These are phyloP conservation scores for Nesoenas mayeri DNA, from an alignment of 2,113 vertebrate species.

Conservation along the genomic window DNA sequence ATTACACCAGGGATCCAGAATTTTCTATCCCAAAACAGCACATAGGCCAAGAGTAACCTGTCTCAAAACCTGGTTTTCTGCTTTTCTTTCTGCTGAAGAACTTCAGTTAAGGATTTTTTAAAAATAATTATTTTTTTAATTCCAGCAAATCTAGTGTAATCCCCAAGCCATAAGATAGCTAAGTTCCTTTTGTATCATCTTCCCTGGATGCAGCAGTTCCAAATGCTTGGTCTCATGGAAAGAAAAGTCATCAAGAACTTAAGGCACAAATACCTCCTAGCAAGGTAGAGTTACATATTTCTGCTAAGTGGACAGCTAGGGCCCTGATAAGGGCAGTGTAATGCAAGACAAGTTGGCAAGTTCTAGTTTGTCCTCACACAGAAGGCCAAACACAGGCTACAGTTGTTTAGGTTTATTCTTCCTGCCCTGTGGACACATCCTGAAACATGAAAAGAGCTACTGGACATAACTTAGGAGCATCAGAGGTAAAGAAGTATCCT, in stretches of 20 bases:
- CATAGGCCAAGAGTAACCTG: background rate
- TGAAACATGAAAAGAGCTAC: background rate
- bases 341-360: background rate
- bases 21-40: background rate
- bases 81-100: background rate
- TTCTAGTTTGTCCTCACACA: background rate
- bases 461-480: background rate
- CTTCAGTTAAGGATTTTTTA: background rate
- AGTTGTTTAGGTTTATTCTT: background rate
- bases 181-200: background rate
- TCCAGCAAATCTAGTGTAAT: background rate
- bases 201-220: background rate
- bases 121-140: background rate
- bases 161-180: background rate
- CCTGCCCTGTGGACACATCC: background rate
- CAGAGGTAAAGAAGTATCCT: background rate
- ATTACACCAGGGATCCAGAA: background rate
- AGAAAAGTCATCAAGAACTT: background rate
- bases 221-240: background rate
- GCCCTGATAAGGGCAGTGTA: background rate
- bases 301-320: background rate
- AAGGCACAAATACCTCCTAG: background rate
- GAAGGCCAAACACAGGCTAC: background rate
- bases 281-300: constrained; percentile 9
- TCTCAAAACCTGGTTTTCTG: background rate